Percentiles rank a stretch among this genome's conserved stretches.
phyloP scores from a whole-genome alignment of 2,113 vertebrate species.

The Pomatorhinus ruficollis region DNA sequence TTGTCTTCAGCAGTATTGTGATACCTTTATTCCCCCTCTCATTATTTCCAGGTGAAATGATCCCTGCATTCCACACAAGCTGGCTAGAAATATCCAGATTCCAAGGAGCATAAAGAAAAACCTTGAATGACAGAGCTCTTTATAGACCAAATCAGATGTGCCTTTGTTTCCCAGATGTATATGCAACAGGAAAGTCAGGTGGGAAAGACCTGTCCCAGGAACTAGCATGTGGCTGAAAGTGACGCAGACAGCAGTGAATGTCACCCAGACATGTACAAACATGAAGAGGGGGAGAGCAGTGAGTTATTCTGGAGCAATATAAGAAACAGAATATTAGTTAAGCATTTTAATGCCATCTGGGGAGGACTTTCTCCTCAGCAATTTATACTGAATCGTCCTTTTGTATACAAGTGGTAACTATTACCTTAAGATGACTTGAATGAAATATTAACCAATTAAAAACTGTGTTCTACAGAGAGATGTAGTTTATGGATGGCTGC shows the following conservation, averaged over 20 bases:
- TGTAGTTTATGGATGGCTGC: neutral
- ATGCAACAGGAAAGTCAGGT: neutral
- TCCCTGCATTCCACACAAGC: neutral
- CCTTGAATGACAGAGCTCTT: neutral
- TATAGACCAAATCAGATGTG: neutral
- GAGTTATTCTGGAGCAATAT: neutral
- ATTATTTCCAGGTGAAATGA: neutral
- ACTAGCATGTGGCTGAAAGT: neutral
- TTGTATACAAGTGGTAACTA: slow-evolving; percentile 17
- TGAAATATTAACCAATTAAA: slow-evolving; percentile 36
- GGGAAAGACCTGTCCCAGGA: neutral
- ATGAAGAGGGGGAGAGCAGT: neutral
- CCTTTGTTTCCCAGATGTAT: neutral
- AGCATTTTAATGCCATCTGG: neutral
- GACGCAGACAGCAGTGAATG: neutral
- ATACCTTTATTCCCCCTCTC: neutral
- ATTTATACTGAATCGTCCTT: neutral
- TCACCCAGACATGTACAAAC: neutral
- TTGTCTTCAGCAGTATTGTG: neutral
- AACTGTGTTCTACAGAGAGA: neutral
- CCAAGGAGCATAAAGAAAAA: neutral
- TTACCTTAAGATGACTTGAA: neutral
- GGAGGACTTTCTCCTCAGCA: neutral
- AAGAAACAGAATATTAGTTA: neutral
- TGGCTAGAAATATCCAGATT: neutral